These are phyloP conservation scores for Drosophila burlai DNA, from an alignment of 1,140 invertebrate genomes.

Conservation along the genomic window DNA sequence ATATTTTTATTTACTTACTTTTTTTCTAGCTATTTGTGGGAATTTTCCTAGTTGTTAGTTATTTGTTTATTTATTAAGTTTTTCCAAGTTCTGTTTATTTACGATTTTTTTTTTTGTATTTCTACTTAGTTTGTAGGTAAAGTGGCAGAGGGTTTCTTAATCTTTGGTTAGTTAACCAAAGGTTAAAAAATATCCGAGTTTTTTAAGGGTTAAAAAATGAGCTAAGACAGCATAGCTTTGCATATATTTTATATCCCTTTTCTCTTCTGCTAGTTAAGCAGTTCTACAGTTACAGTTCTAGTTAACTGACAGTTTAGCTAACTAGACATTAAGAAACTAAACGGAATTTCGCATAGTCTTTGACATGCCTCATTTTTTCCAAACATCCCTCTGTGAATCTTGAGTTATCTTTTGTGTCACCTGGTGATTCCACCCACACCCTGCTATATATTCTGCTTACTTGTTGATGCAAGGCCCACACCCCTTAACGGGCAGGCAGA, in stretches of 20 bases:
- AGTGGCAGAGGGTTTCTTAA: background rate
- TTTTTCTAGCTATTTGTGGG: too few relatives aligned
- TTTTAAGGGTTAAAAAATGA: too few relatives aligned
- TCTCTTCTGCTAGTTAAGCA: background rate
- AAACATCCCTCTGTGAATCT: background rate
- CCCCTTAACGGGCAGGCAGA: constrained; percentile 1
- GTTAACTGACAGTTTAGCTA: background rate
- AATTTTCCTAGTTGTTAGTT: background rate
- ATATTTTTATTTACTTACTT: background rate
- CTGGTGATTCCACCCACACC: background rate
- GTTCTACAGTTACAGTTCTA: background rate
- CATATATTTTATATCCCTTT: background rate
- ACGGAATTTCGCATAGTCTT: background rate
- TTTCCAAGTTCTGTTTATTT: background rate
- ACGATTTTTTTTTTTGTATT: background rate
- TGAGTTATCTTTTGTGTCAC: background rate
- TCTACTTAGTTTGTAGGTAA: background rate
- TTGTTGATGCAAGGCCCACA: constrained; percentile 37
- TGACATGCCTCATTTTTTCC: background rate
- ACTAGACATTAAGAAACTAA: background rate
- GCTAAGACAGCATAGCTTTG: background rate
- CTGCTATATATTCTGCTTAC: constrained; percentile 3
- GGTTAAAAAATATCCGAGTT: background rate
- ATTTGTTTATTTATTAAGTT: background rate
- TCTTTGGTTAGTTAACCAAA: background rate